These are phyloP conservation scores for Struthidea cinerea DNA, from an alignment of 2,113 vertebrate genomes.

Conservation along the genomic window DNA sequence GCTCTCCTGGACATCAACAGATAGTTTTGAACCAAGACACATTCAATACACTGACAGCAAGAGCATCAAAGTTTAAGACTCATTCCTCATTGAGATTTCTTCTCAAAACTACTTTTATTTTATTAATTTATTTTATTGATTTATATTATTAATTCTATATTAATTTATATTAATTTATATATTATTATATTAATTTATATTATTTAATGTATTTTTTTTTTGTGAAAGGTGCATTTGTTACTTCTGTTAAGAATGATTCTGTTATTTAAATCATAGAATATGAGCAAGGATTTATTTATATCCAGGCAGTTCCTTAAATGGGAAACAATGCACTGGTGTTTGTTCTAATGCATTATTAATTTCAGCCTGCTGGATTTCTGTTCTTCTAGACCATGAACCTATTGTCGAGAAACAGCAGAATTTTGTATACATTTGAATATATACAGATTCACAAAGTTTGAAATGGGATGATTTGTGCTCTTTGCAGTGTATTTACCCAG, in stretches of 20 bases:
- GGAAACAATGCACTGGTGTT: constrained; percentile 58
- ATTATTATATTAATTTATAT: no score
- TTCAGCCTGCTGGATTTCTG: constrained; percentile 47
- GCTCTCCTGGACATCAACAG: neutral
- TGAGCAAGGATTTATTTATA: constrained; percentile 52
- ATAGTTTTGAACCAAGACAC: neutral
- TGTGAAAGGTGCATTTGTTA: constrained; percentile 11
- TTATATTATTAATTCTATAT: no score
- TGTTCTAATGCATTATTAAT: constrained; percentile 54
- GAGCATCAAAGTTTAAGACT: neutral
- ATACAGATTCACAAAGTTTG: constrained; percentile 41
- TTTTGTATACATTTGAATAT: constrained; percentile 44
- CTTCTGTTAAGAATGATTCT: neutral
- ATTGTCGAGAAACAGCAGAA: constrained; percentile 36
- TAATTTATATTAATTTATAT: no score
- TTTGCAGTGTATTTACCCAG: constrained; percentile 21
- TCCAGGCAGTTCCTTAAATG: constrained; percentile 52
- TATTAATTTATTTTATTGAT: no score
- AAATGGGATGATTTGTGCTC: constrained; percentile 39
- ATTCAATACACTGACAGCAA: neutral
- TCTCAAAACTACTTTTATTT: neutral
- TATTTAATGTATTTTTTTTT: no score
- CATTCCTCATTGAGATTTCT: neutral
- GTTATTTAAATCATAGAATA: constrained; percentile 1
- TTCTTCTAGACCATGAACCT: neutral